Evolutionary conservation across 2,797 vertebrate species (phyloP).

Genomic region (Sebastes hubbsi): DNA sequence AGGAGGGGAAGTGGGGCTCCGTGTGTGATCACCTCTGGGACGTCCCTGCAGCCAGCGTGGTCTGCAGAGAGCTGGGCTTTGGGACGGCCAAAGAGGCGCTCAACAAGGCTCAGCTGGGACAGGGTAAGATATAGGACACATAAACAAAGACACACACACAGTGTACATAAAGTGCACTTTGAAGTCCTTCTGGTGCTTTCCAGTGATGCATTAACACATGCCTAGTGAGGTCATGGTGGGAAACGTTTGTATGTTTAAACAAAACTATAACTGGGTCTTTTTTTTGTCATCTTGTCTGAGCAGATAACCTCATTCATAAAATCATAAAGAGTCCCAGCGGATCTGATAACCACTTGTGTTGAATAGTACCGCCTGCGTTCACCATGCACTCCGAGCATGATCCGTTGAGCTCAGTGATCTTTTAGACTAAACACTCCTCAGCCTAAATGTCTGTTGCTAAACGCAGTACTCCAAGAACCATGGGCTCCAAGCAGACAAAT

Average conservation of each 20-base stretch:
- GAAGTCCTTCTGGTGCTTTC: constrained; percentile 4
- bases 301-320: background rate
- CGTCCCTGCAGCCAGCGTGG: constrained; percentile 88
- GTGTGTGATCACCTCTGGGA: constrained; percentile 94
- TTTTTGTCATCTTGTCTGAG: background rate
- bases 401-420: constrained; percentile 23
- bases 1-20: constrained; percentile 91
- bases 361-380: background rate
- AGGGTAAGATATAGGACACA: constrained; percentile 80
- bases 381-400: constrained; percentile 11
- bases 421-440: constrained; percentile 70
- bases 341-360: constrained; percentile 24
- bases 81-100: constrained; percentile 91
- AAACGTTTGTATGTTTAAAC: constrained; percentile 6
- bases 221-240: background rate
- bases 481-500: constrained; percentile 53
- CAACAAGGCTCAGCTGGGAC: constrained; percentile 87
- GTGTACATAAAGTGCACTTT: background rate
- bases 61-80: constrained; percentile 94
- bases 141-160: background rate
- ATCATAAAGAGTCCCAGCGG: background rate
- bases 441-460: constrained; percentile 48
- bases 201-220: background rate
- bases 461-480: constrained; percentile 28
- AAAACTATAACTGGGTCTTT: background rate